These are phyloP conservation scores for Palaemon carinicauda DNA, from an alignment of 1,140 invertebrate species.

Conservation along the genomic window DNA sequence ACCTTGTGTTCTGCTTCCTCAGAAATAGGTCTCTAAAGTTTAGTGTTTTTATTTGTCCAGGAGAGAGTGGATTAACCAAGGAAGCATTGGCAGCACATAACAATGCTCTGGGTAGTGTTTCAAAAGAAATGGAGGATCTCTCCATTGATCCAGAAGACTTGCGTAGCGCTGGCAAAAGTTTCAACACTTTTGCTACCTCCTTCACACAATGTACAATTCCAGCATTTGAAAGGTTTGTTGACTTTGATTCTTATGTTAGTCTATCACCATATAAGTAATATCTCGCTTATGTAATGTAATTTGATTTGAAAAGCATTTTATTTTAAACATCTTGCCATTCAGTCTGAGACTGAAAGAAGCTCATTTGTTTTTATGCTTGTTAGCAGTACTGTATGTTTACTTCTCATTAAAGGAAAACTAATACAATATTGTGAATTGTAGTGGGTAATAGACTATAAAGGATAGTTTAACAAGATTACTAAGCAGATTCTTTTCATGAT, in stretches of 20 bases:
- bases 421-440: too few species aligned
- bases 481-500: too few species aligned
- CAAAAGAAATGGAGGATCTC: constrained; percentile 31
- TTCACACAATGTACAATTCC: constrained; percentile 40
- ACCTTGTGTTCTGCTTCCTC: neutral
- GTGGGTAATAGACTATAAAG: too few species aligned
- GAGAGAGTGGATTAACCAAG: neutral
- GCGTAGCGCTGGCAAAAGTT: constrained; percentile 22
- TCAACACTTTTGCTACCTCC: constrained; percentile 44
- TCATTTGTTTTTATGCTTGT: too few species aligned
- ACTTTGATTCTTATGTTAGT: too few species aligned
- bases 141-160: constrained; percentile 20
- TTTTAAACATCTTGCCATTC: too few species aligned
- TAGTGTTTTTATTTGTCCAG: neutral
- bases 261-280: neutral
- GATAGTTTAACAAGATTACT: too few species aligned
- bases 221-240: constrained; percentile 53
- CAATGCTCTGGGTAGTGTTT: neutral
- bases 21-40: neutral
- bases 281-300: neutral
- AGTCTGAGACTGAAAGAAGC: too few species aligned
- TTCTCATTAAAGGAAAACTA: too few species aligned
- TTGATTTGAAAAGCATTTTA: too few species aligned
- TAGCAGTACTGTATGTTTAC: too few species aligned
- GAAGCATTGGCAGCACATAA: neutral